Conservation (phyloP, 2,888 invertebrate species). For the Caenorhabditis sp. region DNA sequence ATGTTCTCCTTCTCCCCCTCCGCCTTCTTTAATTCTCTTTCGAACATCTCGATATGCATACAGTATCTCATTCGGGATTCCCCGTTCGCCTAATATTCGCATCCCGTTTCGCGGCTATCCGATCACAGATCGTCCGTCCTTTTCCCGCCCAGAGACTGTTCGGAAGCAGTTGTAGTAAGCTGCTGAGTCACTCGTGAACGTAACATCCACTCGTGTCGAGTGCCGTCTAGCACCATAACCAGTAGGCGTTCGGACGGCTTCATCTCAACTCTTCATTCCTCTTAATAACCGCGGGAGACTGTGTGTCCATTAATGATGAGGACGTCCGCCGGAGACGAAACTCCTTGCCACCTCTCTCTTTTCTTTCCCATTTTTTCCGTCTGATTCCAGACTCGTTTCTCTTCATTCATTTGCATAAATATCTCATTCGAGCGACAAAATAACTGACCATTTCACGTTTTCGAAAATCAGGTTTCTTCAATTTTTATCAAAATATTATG, state of each 20-base stretch:
- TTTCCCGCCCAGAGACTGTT: background rate
- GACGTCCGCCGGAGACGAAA: background rate
- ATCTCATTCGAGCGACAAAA: background rate
- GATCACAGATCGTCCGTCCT: slow-evolving; percentile 12
- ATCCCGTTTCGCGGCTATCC: slow-evolving; percentile 11
- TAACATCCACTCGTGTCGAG: slow-evolving; percentile 30
- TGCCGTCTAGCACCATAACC: slow-evolving; percentile 23
- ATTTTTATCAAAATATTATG: slow-evolving; percentile 47
- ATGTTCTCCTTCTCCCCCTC: too few relatives aligned
- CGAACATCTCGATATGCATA: too few relatives aligned
- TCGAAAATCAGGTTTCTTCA: slow-evolving; percentile 3
- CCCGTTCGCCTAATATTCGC: background rate
- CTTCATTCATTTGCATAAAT: slow-evolving; percentile 23
- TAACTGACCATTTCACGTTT: slow-evolving; percentile 39
- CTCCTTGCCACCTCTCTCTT: slow-evolving; percentile 13
- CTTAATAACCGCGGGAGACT: background rate
- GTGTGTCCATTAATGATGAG: background rate
- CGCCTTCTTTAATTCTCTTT: too few relatives aligned
- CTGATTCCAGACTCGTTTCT: slow-evolving; percentile 10
- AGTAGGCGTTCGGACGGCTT: slow-evolving; percentile 6
- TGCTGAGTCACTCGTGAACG: background rate
- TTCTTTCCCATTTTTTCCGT: slow-evolving; percentile 6
- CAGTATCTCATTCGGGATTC: too few relatives aligned
- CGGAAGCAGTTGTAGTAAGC: slow-evolving; percentile 7
- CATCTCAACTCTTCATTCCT: slow-evolving; percentile 5